These are phyloP conservation scores for Hirtodrosophila duncani DNA, from an alignment of 2,888 invertebrate genomes.

Conservation along the genomic window DNA sequence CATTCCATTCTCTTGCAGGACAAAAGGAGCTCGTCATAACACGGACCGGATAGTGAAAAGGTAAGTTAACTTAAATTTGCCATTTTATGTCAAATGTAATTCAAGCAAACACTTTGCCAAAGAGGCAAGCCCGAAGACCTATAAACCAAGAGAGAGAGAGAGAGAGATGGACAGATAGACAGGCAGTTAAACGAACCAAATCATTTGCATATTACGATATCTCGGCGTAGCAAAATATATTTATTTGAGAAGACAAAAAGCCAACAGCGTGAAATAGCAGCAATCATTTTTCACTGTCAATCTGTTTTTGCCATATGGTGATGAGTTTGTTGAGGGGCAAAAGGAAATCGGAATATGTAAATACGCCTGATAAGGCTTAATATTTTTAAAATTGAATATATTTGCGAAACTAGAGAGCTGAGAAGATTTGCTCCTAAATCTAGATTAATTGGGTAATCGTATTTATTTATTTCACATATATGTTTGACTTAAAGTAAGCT, in stretches of 20 bases:
- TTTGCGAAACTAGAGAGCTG: no score
- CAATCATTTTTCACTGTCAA: slow-evolving; percentile 59
- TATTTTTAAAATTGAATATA: no score
- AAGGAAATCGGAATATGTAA: no score
- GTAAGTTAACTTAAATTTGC: slow-evolving; percentile 20
- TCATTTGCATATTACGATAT: slow-evolving; percentile 38
- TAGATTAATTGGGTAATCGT: no score
- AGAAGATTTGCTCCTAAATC: no score
- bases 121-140: no score
- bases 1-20: slow-evolving; percentile 37
- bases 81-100: slow-evolving; percentile 28
- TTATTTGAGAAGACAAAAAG: slow-evolving; percentile 18
- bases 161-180: no score
- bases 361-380: no score
- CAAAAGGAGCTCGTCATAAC: not conserved
- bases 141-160: no score
- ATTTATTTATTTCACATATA: no score
- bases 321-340: not conserved
- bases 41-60: slow-evolving; percentile 11
- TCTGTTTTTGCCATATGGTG: slow-evolving; percentile 35
- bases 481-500: no score
- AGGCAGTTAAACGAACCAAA: no score
- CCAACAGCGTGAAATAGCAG: slow-evolving; percentile 10
- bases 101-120: not conserved
- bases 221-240: slow-evolving; percentile 26